Percentiles rank a stretch among this genome's conserved stretches.
Conservation (phyloP, 2,888 invertebrate genomes). For the Tipula unca region DNA sequence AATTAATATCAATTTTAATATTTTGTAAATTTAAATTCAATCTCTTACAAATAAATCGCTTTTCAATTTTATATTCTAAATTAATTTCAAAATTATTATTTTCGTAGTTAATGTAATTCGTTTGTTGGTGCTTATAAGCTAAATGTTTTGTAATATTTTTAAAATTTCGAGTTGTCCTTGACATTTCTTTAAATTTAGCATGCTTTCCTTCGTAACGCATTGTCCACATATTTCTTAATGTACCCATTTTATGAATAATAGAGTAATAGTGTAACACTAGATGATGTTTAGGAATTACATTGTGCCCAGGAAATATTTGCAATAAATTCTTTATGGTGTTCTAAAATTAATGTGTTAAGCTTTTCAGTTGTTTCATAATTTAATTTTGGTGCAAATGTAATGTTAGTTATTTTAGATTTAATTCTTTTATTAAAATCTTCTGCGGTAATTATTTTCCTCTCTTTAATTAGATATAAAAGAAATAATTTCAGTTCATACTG, state of each 20-base stretch:
- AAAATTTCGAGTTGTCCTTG: neutral
- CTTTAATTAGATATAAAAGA: neutral
- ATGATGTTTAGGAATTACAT: neutral
- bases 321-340: neutral
- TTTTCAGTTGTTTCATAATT: neutral
- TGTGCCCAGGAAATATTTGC: neutral
- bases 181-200: neutral
- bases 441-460: neutral
- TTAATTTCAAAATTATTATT: neutral
- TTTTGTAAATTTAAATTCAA: neutral
- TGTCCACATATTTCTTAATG: neutral
- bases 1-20: neutral
- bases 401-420: neutral
- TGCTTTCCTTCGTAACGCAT: neutral
- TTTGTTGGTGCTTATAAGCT: neutral
- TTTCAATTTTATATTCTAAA: no score
- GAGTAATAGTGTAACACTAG: neutral
- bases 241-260: neutral
- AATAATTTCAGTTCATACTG: neutral
- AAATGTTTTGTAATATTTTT: neutral
- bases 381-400: neutral
- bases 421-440: neutral
- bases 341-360: neutral
- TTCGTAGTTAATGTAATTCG: neutral
- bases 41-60: neutral